phyloP scores from a whole-genome alignment of 2,888 invertebrate species.

The Synergus umbraculus region DNA sequence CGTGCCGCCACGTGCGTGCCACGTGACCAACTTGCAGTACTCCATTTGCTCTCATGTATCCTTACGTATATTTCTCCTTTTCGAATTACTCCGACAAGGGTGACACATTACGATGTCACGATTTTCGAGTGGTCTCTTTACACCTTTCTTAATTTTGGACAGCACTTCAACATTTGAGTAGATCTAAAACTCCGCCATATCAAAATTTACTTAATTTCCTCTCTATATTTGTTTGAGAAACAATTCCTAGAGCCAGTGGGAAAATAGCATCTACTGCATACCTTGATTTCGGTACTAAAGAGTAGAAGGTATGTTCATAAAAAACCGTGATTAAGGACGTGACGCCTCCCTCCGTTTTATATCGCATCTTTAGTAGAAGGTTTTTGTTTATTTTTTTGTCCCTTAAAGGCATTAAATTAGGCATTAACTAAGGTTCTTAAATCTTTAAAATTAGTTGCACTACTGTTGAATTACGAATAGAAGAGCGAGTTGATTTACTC shows the following conservation, averaged over 20 bases:
- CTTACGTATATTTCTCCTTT: slow-evolving; percentile 65
- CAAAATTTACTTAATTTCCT: background rate
- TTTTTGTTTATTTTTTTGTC: too few species aligned
- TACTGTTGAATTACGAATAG: background rate
- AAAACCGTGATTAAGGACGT: too few species aligned
- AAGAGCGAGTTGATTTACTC: background rate
- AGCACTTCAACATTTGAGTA: background rate
- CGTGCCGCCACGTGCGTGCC: slow-evolving; percentile 71
- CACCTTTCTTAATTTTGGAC: background rate
- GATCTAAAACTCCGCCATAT: background rate
- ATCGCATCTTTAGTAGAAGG: too few species aligned
- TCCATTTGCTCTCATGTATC: slow-evolving; percentile 59
- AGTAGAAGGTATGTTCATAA: background rate
- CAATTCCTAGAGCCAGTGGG: background rate
- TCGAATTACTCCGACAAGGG: slow-evolving; percentile 60
- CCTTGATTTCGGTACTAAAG: background rate
- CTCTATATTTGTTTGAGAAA: background rate
- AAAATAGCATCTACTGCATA: background rate
- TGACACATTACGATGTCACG: slow-evolving; percentile 57
- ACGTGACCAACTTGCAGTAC: slow-evolving; percentile 61
- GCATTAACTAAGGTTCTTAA: too few species aligned
- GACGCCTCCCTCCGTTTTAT: too few species aligned
- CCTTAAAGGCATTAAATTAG: too few species aligned
- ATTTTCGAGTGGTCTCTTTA: slow-evolving; percentile 43
- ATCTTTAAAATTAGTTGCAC: background rate